phyloP scores from a whole-genome alignment of 2,797 vertebrate genomes.

The Darevskia nairensis region DNA sequence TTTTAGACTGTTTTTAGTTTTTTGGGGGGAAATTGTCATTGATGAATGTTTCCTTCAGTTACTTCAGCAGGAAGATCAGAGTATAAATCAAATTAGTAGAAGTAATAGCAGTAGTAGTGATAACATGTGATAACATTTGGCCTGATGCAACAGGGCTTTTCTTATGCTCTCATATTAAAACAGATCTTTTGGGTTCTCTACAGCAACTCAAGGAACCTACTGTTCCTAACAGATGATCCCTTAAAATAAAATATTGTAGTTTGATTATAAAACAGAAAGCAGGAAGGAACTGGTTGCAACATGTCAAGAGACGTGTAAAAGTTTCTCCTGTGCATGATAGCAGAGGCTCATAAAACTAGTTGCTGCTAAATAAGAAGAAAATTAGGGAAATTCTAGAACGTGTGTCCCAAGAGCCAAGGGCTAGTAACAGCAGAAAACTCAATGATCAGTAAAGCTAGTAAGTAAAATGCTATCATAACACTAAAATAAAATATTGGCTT shows the following conservation, averaged over 20 bases:
- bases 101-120: too few species aligned
- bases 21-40: too few species aligned
- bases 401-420: not conserved
- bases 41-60: too few species aligned
- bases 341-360: not conserved
- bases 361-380: not conserved
- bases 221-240: not conserved
- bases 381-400: not conserved
- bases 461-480: not conserved
- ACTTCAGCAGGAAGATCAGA: too few species aligned
- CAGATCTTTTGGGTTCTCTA: not conserved
- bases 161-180: not conserved
- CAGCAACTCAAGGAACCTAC: not conserved
- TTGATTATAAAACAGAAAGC: not conserved
- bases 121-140: too few species aligned
- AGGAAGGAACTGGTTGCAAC: not conserved
- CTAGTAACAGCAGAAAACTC: not conserved
- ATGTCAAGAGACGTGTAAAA: not conserved
- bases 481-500: not conserved
- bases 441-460: not conserved
- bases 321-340: not conserved
- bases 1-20: too few species aligned
- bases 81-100: too few species aligned
- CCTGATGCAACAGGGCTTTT: too few species aligned
- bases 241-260: not conserved